Conservation (phyloP, 2,113 vertebrate genomes). For the Hymenochirus boettgeri region DNA sequence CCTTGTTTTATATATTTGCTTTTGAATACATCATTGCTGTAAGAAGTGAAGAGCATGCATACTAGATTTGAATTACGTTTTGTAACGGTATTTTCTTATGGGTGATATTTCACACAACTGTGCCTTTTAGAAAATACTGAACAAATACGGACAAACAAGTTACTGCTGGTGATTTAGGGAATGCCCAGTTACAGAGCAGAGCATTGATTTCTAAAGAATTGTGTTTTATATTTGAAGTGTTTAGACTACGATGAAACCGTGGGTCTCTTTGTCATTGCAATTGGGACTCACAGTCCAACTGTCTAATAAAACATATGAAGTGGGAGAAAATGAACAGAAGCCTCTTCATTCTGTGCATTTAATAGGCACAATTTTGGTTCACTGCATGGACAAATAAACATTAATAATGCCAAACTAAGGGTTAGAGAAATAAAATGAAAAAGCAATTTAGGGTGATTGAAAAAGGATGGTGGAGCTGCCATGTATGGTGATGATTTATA, state of each 20-base stretch:
- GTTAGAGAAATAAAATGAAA: background rate
- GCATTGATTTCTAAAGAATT: conserved; percentile 30
- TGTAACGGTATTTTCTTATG: conserved; percentile 1
- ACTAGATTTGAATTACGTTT: background rate
- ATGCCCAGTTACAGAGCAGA: conserved; percentile 11
- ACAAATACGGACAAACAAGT: conserved; percentile 15
- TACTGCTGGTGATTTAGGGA: conserved; percentile 26
- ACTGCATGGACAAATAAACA: background rate
- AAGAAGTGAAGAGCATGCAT: background rate
- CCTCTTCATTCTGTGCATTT: conserved; percentile 23
- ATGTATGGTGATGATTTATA: too few species aligned
- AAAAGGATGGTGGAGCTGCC: too few species aligned
- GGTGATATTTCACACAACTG: conserved; percentile 22
- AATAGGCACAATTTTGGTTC: conserved; percentile 18
- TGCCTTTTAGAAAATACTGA: conserved; percentile 4
- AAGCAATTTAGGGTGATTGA: too few species aligned
- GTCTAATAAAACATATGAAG: conserved; percentile 36
- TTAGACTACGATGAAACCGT: conserved; percentile 30
- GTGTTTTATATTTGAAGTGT: conserved; percentile 28
- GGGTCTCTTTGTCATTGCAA: conserved; percentile 32
- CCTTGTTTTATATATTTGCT: background rate
- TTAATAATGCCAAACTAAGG: background rate
- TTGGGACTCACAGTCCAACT: conserved; percentile 28
- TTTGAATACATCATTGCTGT: background rate
- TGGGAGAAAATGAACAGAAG: conserved; percentile 31